These are phyloP conservation scores for Echinarachnius parma DNA, from an alignment of 53 echinoderm and acorn worm genomes.

Conservation along the genomic window DNA sequence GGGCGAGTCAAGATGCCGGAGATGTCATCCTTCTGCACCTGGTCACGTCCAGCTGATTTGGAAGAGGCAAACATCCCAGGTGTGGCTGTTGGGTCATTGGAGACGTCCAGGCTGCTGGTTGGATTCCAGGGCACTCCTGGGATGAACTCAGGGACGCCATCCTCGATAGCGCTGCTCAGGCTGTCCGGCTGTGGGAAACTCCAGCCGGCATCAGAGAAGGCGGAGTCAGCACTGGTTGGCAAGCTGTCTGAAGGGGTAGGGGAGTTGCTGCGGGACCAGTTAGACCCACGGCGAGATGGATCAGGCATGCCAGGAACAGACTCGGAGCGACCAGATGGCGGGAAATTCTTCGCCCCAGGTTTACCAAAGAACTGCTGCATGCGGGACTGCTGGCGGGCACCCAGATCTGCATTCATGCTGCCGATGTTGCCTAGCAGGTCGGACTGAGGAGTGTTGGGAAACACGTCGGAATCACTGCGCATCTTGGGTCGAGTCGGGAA, in stretches of 20 bases:
- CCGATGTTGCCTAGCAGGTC: slow-evolving; percentile 52
- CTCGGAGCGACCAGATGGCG: slow-evolving; percentile 58
- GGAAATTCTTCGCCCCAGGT: slow-evolving; percentile 63
- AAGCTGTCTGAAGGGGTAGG: slow-evolving; percentile 84
- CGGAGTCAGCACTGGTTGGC: slow-evolving; percentile 91
- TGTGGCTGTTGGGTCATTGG: slow-evolving; percentile 95
- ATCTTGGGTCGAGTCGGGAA: slow-evolving; percentile 63
- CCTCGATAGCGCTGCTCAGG: slow-evolving; percentile 38
- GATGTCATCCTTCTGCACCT: slow-evolving; percentile 65
- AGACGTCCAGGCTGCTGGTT: slow-evolving; percentile 73
- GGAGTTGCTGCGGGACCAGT: slow-evolving; percentile 94
- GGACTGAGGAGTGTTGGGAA: slow-evolving; percentile 20
- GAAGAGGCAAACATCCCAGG: slow-evolving; percentile 82
- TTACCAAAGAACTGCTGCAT: slow-evolving; percentile 88
- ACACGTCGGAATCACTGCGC: slow-evolving; percentile 78
- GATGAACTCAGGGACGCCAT: slow-evolving; percentile 95
- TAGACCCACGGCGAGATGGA: slow-evolving; percentile 57
- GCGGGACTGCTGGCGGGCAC: slow-evolving; percentile 78
- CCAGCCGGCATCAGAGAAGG: slow-evolving; percentile 93
- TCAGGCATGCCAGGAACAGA: slow-evolving; percentile 67
- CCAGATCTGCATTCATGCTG: slow-evolving; percentile 57
- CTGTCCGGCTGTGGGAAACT: slow-evolving; percentile 60
- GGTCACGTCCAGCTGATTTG: slow-evolving; percentile 56
- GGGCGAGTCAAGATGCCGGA: slow-evolving; percentile 94
- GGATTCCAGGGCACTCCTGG: slow-evolving; percentile 99